Base-by-base conservation (phyloP, 2,888 invertebrate genomes). In the Sinodicranocentrus sp. region DNA sequence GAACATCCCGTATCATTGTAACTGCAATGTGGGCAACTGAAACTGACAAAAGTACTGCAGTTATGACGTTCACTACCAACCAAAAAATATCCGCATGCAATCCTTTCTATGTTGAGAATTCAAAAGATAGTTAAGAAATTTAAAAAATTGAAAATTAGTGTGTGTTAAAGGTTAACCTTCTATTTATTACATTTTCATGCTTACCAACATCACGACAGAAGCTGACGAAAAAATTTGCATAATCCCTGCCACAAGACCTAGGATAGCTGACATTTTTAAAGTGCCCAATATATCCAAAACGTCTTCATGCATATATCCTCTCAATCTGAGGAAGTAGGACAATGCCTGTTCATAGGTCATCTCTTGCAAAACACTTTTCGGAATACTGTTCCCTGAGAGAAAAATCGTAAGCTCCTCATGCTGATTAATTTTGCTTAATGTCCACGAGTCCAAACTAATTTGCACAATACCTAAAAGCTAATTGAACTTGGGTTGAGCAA, bases 171-270 rank as follows among this genome's bases (percentile, higher is more conserved):
- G n/a, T n/a, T n/a, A n/a, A n/a, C n/a, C n/a, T n/a, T n/a, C n/a
- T 43, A n/a, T 17, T 10, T n/a, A n/a, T n/a, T n/a, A n/a, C n/a
- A 33, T 6, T 33, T 33, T 33, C 3, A 33, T 33, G 33, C 78
- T 10, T 68, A 77, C 83, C 83, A 59, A 77, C 54, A 61, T 44
- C 15, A 83, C 23, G 1, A 65, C 43, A 15, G 52, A 25, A 0
- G 67, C 44, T 25, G 84, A 84, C 10, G 77, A 63, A 28, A 84
- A 63, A 13, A 67, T 3, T 25, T 76, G 67, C 1, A 70, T 17
- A 33, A 84, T 84, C 52, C 84, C 84, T n/a, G 84, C 84, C 28
- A 72, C 67, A 0, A 84, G 48, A 3, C 78, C 84, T 2, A 84
- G 8, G n/a, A 78, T 67, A 1, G 67, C 8, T 13, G 65, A 57